Evolutionary conservation across 2,888 invertebrate genomes (phyloP).

Genomic region (Cistogaster globosa): DNA sequence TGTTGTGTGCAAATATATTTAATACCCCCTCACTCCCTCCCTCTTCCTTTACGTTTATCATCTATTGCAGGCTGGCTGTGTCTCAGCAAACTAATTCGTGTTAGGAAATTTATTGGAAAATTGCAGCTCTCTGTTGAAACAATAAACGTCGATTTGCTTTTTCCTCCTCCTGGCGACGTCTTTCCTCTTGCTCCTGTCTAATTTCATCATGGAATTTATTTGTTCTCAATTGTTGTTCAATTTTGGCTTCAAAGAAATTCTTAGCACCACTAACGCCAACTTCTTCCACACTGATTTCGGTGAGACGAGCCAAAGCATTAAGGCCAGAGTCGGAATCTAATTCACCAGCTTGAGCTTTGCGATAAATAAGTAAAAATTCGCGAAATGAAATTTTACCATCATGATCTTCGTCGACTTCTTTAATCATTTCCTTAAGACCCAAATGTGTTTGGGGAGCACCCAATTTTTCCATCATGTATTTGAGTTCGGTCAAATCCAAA

Average conservation of each 20-base stretch:
- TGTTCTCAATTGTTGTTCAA: slow-evolving; percentile 91
- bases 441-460: slow-evolving; percentile 98
- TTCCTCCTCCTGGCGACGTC: slow-evolving; percentile 92
- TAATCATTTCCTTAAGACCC: slow-evolving; percentile 96
- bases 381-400: slow-evolving; percentile 95
- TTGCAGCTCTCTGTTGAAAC: slow-evolving; percentile 94
- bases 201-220: slow-evolving; percentile 97
- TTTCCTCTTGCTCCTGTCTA: slow-evolving; percentile 94
- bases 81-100: not conserved
- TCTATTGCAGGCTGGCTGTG: slow-evolving; percentile 3
- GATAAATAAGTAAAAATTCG: slow-evolving; percentile 91
- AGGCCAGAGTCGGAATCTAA: slow-evolving; percentile 93
- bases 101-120: slow-evolving; percentile 86
- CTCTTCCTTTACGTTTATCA: not conserved
- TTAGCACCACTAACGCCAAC: slow-evolving; percentile 97
- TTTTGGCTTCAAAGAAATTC: slow-evolving; percentile 98
- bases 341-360: slow-evolving; percentile 96
- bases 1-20: slow-evolving; percentile 5
- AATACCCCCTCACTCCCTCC: not conserved
- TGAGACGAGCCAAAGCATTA: slow-evolving; percentile 91
- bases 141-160: slow-evolving; percentile 90
- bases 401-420: slow-evolving; percentile 93
- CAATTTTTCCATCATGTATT: slow-evolving; percentile 97
- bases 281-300: slow-evolving; percentile 96
- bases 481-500: slow-evolving; percentile 94